Evolutionary conservation across 2,888 invertebrate species (phyloP).

Genomic region (Liodrosophila aerea): DNA sequence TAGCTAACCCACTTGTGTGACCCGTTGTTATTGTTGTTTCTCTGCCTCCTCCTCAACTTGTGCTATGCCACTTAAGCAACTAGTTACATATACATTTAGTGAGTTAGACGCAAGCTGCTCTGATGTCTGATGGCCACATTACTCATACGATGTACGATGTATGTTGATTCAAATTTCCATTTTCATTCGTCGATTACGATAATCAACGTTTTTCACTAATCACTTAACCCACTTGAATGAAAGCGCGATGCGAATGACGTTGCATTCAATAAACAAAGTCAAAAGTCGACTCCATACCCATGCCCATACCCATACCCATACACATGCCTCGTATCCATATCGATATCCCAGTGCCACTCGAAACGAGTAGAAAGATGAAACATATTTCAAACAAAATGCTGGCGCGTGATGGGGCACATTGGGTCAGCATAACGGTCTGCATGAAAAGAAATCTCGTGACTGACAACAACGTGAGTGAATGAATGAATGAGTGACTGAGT

Average conservation of each 20-base stretch:
- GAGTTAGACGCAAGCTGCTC: background rate
- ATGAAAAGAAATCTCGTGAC: conserved; percentile 41
- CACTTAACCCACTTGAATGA: conserved; percentile 37
- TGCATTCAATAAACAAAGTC: conserved; percentile 9
- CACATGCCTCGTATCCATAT: background rate
- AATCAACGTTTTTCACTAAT: conserved; percentile 11
- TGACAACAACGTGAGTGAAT: conserved; percentile 33
- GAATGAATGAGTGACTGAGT: background rate
- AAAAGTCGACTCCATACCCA: background rate
- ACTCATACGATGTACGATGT: background rate
- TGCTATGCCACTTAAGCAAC: conserved; percentile 24
- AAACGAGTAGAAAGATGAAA: background rate
- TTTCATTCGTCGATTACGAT: conserved; percentile 20
- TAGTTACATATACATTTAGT: conserved; percentile 23
- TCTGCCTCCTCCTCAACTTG: background rate
- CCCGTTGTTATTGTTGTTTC: conserved; percentile 13
- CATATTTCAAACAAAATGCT: conserved; percentile 26
- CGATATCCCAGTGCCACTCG: conserved; percentile 6
- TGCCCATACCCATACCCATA: background rate
- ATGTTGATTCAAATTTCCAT: conserved; percentile 3
- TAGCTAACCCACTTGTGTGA: conserved; percentile 47
- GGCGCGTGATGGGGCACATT: conserved; percentile 29
- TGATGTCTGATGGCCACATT: conserved; percentile 35
- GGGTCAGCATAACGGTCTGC: conserved; percentile 31
- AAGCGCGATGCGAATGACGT: background rate